Evolutionary conservation across 92 coral and sea anemone genomes (phyloP), one percentile per base, ranked within the genome.

Genomic region (Plumapathes pennacea): DNA sequence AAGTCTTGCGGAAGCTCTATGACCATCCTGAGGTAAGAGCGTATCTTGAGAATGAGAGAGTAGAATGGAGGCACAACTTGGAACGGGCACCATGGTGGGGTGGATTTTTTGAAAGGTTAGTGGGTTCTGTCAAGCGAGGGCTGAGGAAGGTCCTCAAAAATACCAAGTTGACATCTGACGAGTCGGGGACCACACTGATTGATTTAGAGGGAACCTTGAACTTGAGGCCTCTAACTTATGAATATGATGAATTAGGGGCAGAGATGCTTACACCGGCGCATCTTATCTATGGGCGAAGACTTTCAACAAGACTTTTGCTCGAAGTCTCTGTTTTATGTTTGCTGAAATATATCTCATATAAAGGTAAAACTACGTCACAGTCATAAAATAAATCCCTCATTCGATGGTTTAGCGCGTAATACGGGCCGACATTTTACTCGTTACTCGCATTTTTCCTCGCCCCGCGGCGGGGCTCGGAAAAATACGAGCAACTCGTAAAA

Each of bases 11-110:
- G 73, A n/a, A 54, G 1, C 40, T 50, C 21, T 44, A 42, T 17
- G 55, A 57, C 77, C 55, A 37, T 17, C 25, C 32, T 40, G 66
- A 70, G 50, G 68, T 58, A 22, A 46, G 50, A 21, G 77, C 24
- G 29, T 61, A 37, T 18, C 29, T 70, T 10, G 59, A 58, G 9
- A 38, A 25, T 20, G 31, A 42, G 5, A 61, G 49, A 23, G 46
- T 69, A 9, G 77, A 70, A 25, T 58, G 77, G 60, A 23, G 20
- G 1, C 58, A 57, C 24, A 70, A 23, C 39, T 57, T 58, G 40
- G 60, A 58, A 32, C 10, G 69, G 41, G 49, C 77, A 5, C 77
- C 77, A 30, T 70, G 69, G 69, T 58, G 77, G 77, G 77, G 69
- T 1, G 77, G 77, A 32, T 66, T 66, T 6, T 62, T 1, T 23